A percentile compares a stretch with the other conserved stretches of the same genome.
Conservation (phyloP, 2,113 vertebrate genomes). For the Muscicapa adusta region DNA sequence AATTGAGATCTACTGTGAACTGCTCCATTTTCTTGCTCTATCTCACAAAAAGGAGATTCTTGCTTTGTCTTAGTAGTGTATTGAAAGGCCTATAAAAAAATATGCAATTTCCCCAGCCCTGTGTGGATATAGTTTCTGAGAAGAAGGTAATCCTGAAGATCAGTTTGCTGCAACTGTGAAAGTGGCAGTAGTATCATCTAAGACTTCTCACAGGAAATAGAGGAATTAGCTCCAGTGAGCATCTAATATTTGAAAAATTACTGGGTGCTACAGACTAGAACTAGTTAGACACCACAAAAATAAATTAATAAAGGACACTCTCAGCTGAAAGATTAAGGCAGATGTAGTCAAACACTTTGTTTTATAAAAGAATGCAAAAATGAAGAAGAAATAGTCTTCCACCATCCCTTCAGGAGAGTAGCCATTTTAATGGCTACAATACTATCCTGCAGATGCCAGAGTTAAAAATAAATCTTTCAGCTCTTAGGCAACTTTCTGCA, state of each 20-base stretch:
- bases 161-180: background rate
- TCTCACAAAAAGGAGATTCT: background rate
- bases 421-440: background rate
- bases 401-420: background rate
- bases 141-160: background rate
- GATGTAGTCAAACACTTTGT: background rate
- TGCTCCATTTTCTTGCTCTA: background rate
- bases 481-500: background rate
- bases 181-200: background rate
- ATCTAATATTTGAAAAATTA: background rate
- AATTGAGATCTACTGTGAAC: background rate
- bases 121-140: background rate
- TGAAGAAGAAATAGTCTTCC: background rate
- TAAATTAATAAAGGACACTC: background rate
- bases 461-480: background rate
- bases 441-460: background rate
- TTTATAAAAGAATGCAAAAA: background rate
- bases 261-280: background rate
- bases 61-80: background rate
- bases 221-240: background rate
- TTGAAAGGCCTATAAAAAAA: background rate
- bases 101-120: accelerated
- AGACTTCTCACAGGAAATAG: background rate
- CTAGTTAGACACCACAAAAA: background rate
- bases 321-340: background rate